phyloP scores from a whole-genome alignment of 2,113 vertebrate genomes.

The Myodes glareolus region DNA sequence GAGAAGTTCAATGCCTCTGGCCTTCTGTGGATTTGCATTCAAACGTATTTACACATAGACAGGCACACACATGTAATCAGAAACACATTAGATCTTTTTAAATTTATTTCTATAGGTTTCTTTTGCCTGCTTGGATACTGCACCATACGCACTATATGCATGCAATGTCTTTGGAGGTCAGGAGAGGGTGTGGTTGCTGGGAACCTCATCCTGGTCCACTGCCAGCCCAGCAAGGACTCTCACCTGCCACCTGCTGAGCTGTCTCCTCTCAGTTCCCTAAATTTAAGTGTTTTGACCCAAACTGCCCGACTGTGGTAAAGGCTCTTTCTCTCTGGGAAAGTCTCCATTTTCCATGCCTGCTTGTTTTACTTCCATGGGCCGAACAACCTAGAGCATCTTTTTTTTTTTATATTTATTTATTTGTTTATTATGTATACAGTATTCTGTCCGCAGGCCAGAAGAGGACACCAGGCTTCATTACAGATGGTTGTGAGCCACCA shows the following conservation, averaged over 20 bases:
- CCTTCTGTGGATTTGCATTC: neutral
- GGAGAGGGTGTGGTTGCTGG: neutral
- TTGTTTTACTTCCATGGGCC: neutral
- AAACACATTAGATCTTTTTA: neutral
- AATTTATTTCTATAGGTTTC: neutral
- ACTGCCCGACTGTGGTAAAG: neutral
- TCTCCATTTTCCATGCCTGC: neutral
- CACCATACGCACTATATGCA: neutral
- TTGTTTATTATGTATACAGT: too few species aligned
- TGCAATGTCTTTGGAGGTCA: neutral
- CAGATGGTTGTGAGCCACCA: too few species aligned
- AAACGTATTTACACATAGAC: neutral
- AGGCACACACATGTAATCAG: neutral
- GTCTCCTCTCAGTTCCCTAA: neutral
- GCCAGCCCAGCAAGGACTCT: neutral
- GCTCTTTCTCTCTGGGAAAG: neutral
- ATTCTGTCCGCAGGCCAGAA: too few species aligned
- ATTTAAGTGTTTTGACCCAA: neutral
- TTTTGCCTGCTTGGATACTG: neutral
- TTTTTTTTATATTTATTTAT: too few species aligned
- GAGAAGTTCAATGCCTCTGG: neutral
- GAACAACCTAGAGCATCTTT: neutral
- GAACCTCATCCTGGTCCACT: neutral
- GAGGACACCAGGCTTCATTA: too few species aligned
- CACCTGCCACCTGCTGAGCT: neutral